These are phyloP conservation scores for Microplitis mediator DNA, from an alignment of 1,140 invertebrate species.

Conservation along the genomic window DNA sequence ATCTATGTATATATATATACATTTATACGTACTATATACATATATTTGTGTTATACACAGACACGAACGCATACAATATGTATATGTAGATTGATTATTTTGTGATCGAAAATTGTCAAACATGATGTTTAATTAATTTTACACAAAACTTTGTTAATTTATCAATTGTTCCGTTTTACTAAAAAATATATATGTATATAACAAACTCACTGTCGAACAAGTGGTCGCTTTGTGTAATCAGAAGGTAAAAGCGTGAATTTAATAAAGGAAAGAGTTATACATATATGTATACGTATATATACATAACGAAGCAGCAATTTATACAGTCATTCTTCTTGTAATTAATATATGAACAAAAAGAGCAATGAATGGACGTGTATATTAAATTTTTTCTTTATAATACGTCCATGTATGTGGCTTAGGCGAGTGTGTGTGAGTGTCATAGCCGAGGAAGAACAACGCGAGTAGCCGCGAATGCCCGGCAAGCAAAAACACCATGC, in stretches of 20 bases:
- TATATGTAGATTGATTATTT: background rate
- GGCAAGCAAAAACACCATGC: conserved; percentile 2
- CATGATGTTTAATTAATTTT: background rate
- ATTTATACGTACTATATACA: too few species aligned
- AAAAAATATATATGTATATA: background rate
- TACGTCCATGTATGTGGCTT: too few species aligned
- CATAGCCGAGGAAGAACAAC: background rate
- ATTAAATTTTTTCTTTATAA: too few species aligned
- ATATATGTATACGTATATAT: background rate
- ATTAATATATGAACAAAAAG: background rate
- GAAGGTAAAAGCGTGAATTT: background rate
- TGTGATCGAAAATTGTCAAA: background rate
- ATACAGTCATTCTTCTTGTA: background rate
- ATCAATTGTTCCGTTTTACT: background rate
- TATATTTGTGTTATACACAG: too few species aligned
- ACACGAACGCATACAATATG: background rate
- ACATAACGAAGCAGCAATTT: background rate
- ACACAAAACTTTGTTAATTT: background rate
- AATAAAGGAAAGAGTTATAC: background rate
- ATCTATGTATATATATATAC: too few species aligned
- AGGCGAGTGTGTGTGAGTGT: too few species aligned
- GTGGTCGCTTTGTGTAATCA: background rate
- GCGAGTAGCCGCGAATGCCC: background rate
- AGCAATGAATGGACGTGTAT: background rate
- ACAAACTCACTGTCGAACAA: background rate